A percentile compares a stretch with the other conserved stretches of the same genome.
phyloP scores from a whole-genome alignment of 2,113 vertebrate genomes.

The Mesitornis unicolor region DNA sequence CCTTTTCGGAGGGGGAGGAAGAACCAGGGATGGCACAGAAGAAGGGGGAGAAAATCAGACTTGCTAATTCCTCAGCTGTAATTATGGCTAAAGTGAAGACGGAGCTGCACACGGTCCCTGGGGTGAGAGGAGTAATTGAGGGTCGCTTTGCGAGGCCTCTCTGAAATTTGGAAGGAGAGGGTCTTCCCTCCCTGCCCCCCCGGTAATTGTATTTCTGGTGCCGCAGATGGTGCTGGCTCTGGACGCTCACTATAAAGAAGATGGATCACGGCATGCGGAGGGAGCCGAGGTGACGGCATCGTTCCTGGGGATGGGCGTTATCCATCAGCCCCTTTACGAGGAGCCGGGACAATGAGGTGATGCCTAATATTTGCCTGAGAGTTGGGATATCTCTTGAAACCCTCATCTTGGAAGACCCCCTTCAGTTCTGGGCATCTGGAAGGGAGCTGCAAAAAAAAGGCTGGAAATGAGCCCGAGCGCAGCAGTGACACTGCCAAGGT shows the following conservation, averaged over 20 bases:
- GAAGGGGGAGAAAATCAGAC: background rate
- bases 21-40: accelerated
- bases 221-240: slow-evolving; percentile 51
- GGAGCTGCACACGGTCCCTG: background rate
- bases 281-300: background rate
- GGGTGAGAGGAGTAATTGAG: background rate
- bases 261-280: background rate
- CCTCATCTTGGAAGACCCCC: accelerated
- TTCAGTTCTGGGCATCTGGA: accelerated
- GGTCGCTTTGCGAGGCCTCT: background rate
- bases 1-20: background rate
- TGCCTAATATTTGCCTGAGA: accelerated
- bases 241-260: slow-evolving; percentile 42
- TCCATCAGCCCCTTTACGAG: slow-evolving; percentile 6
- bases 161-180: background rate
- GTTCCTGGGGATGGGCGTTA: background rate
- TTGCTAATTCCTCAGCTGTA: slow-evolving; percentile 17
- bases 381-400: background rate
- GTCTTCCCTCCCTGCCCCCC: background rate
- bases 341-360: background rate
- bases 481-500: background rate
- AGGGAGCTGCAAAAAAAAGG: background rate
- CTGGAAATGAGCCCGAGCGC: background rate
- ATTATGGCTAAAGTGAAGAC: background rate
- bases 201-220: slow-evolving; percentile 53